Conservation (phyloP, 1,140 invertebrate genomes). For the Nylanderia fulva region DNA sequence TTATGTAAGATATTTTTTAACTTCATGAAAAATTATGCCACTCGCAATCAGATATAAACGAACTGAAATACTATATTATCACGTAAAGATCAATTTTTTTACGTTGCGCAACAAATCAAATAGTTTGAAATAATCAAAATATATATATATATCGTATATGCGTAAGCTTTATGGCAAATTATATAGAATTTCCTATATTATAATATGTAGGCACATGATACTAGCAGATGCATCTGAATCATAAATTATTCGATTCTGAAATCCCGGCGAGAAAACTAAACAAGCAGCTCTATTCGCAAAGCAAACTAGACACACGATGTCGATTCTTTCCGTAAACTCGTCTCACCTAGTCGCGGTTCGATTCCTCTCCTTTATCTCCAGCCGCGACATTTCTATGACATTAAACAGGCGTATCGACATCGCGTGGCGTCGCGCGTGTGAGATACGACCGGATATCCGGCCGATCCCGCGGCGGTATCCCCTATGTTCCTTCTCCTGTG, state of each 20-base stretch:
- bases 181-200: background rate
- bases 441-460: slow-evolving; percentile 69
- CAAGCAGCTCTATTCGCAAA: slow-evolving; percentile 4
- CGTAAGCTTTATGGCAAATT: slow-evolving; percentile 18
- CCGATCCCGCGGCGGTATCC: slow-evolving; percentile 40
- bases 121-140: background rate
- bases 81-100: background rate
- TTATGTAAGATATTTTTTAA: background rate
- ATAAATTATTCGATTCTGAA: slow-evolving; percentile 50
- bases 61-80: background rate
- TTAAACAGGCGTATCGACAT: slow-evolving; percentile 54
- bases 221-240: slow-evolving; percentile 10
- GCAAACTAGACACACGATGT: slow-evolving; percentile 11
- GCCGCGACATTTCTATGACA: slow-evolving; percentile 49
- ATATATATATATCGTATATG: background rate
- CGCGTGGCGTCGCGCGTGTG: slow-evolving; percentile 11
- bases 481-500: slow-evolving; percentile 21
- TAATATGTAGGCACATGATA: background rate
- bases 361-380: slow-evolving; percentile 24
- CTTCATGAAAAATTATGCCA: background rate
- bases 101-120: background rate
- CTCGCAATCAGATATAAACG: slow-evolving; percentile 9
- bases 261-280: background rate
- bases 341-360: slow-evolving; percentile 44
- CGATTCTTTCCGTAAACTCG: slow-evolving; percentile 27